phyloP scores from a whole-genome alignment of 1,140 invertebrate genomes.

The Zaprionus vittiger region DNA sequence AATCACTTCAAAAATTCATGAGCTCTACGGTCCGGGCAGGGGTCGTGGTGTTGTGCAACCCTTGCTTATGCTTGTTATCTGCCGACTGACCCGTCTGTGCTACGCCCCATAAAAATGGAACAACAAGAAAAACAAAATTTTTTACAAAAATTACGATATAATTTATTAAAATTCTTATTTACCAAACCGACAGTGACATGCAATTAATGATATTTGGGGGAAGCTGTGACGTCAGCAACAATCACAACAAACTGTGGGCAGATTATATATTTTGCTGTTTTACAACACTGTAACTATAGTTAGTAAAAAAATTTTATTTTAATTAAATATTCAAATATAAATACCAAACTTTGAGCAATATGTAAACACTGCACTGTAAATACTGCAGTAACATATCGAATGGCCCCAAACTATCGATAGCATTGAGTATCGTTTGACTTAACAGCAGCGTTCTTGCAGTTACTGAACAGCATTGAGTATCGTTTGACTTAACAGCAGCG shows the following conservation, averaged over 20 bases:
- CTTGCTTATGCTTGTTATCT: constrained; percentile 14
- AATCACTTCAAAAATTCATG: constrained; percentile 71
- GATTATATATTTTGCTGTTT: not conserved
- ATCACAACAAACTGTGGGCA: not conserved
- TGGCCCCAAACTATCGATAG: not conserved
- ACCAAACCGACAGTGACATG: constrained; percentile 8
- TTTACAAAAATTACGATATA: constrained; percentile 51
- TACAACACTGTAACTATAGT: not conserved
- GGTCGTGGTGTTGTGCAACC: not conserved
- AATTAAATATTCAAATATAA: not conserved
- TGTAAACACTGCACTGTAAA: not conserved
- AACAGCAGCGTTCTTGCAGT: not conserved
- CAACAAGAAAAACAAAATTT: constrained; percentile 39
- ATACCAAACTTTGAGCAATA: not conserved
- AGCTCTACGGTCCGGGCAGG: constrained; percentile 22
- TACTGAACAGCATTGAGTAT: not conserved
- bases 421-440: not conserved
- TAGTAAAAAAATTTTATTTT: not conserved
- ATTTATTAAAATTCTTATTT: constrained; percentile 82
- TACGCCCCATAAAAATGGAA: constrained; percentile 14
- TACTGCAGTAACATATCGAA: not conserved
- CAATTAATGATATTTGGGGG: not conserved
- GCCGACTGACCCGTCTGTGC: not conserved
- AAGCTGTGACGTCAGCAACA: not conserved
- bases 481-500: not conserved